These are phyloP conservation scores for Podargus strigoides DNA, from an alignment of 2,797 vertebrate genomes.

Conservation along the genomic window DNA sequence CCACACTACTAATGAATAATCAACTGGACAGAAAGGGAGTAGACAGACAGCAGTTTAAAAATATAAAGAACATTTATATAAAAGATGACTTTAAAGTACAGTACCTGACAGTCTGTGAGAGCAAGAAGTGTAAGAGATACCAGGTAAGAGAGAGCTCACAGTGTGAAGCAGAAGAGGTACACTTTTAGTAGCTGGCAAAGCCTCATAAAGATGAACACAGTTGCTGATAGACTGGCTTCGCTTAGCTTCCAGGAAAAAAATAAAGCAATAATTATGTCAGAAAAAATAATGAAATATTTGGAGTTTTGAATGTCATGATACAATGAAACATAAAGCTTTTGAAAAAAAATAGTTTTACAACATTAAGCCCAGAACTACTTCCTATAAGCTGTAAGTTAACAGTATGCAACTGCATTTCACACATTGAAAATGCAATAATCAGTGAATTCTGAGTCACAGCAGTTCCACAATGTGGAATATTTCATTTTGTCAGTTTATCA, in stretches of 20 bases:
- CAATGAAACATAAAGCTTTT: not conserved
- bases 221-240: conserved; percentile 99
- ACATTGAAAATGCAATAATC: not conserved
- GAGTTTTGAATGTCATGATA: not conserved
- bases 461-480: not conserved
- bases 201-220: conserved; percentile 97
- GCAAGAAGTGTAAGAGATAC: conserved; percentile 97
- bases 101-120: conserved; percentile 99
- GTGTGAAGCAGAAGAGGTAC: conserved; percentile 97
- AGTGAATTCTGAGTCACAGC: not conserved
- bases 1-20: not conserved
- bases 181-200: conserved; percentile 97
- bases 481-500: not conserved
- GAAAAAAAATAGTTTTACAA: not conserved
- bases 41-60: conserved; percentile 2
- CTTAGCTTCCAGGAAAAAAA: conserved; percentile 90
- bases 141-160: conserved; percentile 98
- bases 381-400: not conserved
- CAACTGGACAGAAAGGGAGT: not conserved
- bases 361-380: not conserved
- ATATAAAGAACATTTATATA: not conserved
- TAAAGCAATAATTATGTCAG: conserved; percentile 72
- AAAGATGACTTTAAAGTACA: conserved; percentile 72
- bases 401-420: not conserved
- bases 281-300: not conserved